Evolutionary conservation across 2,888 invertebrate genomes (phyloP).

Genomic region (Nomada hirtipes): DNA sequence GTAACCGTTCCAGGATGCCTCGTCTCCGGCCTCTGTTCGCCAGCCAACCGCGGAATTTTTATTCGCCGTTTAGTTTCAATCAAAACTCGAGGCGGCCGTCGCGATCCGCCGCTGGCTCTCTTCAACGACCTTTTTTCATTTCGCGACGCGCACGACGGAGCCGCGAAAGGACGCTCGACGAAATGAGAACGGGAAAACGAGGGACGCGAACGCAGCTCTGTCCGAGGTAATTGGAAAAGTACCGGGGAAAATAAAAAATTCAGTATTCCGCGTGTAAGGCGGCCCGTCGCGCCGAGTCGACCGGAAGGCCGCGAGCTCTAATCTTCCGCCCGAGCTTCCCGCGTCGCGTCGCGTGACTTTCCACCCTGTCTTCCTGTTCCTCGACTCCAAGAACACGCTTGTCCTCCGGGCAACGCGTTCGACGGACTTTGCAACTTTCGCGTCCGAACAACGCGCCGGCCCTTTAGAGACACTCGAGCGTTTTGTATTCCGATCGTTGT

Average conservation of each 20-base stretch:
- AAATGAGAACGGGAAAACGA: slow-evolving; percentile 61
- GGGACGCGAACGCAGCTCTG: slow-evolving; percentile 43
- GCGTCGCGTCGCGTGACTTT: slow-evolving; percentile 35
- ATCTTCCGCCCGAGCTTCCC: slow-evolving; percentile 19
- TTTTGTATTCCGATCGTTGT: too few relatives aligned
- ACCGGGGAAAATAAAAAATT: slow-evolving; percentile 48
- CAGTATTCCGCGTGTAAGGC: slow-evolving; percentile 48
- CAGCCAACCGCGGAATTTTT: slow-evolving; percentile 67
- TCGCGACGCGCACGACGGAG: slow-evolving; percentile 43
- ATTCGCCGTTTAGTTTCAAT: slow-evolving; percentile 78
- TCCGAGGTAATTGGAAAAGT: slow-evolving; percentile 70
- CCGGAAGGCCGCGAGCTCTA: slow-evolving; percentile 44
- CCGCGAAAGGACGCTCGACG: slow-evolving; percentile 44
- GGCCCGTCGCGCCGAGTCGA: not conserved
- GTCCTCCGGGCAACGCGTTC: slow-evolving; percentile 7
- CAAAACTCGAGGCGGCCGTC: slow-evolving; percentile 68
- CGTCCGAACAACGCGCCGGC: not conserved
- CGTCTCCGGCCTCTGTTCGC: not conserved
- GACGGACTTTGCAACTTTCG: slow-evolving; percentile 11
- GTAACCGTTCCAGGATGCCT: not conserved
- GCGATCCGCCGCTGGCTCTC: slow-evolving; percentile 38
- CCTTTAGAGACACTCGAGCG: not conserved
- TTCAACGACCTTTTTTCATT: slow-evolving; percentile 52
- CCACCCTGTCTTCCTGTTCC: not conserved
- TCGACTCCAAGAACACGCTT: too few relatives aligned